Percentiles rank a stretch among this genome's conserved stretches.
Evolutionary conservation across 2,888 invertebrate species (phyloP).

Genomic region (Tromatobia lineatoria): DNA sequence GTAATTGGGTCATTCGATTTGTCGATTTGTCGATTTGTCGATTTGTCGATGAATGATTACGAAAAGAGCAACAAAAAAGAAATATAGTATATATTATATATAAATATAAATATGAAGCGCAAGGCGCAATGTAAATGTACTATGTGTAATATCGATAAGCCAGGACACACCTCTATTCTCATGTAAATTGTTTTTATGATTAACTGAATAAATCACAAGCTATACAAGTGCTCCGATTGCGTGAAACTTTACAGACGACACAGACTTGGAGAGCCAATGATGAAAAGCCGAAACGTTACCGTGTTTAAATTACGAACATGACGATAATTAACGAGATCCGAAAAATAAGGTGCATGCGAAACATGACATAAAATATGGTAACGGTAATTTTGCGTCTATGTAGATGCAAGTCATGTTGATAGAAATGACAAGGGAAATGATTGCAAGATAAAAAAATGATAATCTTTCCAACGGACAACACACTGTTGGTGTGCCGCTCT

Average conservation of each 20-base stretch:
- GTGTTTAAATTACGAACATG: no score
- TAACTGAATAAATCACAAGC: constrained; percentile 85
- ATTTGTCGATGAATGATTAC: constrained; percentile 46
- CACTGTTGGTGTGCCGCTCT: no score
- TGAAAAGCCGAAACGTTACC: no score
- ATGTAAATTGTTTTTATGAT: constrained; percentile 85
- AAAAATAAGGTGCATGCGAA: no score
- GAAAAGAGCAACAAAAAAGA: constrained; percentile 23
- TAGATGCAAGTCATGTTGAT: no score
- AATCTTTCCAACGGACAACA: no score
- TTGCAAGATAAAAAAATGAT: no score
- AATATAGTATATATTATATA: constrained; percentile 68
- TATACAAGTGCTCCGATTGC: constrained; percentile 74
- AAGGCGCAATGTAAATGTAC: constrained; percentile 63
- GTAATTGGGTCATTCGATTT: constrained; percentile 37
- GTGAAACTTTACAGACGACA: constrained; percentile 37
- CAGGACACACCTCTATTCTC: constrained; percentile 72
- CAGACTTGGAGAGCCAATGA: constrained; percentile 40
- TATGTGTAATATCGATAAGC: constrained; percentile 75
- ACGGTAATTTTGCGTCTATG: no score
- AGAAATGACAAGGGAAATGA: no score
- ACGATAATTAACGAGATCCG: no score
- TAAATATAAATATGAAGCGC: constrained; percentile 57
- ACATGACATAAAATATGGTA: no score
- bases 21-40: no score